Evolutionary conservation across 1,140 invertebrate genomes (phyloP), one percentile per base, ranked within the genome.

Genomic region (Trichonephila clavata): DNA sequence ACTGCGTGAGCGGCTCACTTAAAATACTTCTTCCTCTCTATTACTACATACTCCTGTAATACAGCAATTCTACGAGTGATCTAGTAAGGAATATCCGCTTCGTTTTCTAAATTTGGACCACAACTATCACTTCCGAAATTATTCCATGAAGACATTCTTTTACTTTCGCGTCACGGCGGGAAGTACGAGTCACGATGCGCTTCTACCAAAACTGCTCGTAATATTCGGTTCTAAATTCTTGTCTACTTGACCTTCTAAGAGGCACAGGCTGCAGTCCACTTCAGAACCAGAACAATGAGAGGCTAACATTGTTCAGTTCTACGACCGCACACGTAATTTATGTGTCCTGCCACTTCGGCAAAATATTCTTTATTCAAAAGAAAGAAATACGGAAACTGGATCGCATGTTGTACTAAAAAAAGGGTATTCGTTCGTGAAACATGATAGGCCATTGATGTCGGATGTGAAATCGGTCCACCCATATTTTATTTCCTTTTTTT

Each of bases 241-340:
- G 21, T 18, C 24, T 43, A 59, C 43, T 24, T 50, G 57, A 84
- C 43, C 57, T 84, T 84, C 43, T 16, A 18, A 77, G 32, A 77
- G 21, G n/a, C 21, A 50, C 57, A 18, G 57, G n/a, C 13, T 57
- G 43, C 21, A 7, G 39, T 84, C 43, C 43, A 14, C n/a, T 24
- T 24, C 57, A 32, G 21, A 59, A n/a, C 57, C n/a, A n/a, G 81
- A 84, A 84, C 81, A 84, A 84, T 84, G 81, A n/a, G 57, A 59
- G 81, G 20, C 21, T n/a, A 20, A 57, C 21, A 84, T 84, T 84
- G 50, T 84, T 84, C 50, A 32, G 43, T 16, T 6, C 43, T 21
- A 4, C 13, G 20, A n/a, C 10, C 57, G 81, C 81, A 59, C 21
- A 13, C n/a, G 18, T 39, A 57, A 84, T 84, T 84, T 84, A 84